Evolutionary conservation across 2,113 vertebrate species (phyloP), one percentile per base, ranked within the genome.

Genomic region (Lichenostomus cassidix): DNA sequence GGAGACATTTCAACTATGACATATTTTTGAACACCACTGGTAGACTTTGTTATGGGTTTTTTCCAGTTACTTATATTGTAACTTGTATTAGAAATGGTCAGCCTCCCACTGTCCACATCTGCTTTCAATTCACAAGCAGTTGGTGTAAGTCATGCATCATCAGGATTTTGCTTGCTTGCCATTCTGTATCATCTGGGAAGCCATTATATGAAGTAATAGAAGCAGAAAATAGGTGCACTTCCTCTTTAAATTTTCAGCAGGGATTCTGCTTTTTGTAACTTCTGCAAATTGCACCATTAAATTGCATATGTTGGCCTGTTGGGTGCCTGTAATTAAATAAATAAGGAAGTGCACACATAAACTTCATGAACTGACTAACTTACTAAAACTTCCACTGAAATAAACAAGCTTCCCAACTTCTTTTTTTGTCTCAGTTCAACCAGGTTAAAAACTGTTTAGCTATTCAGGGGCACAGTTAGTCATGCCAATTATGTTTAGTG

Each of bases 41-140:
- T 73, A 83, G 67, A 71, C 8, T 69, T 76, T 42, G 33, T 22
- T 15, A 35, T 18, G n/a, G 33, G 9, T 46, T n/a, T 55, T 64
- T 80, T 84, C 35, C 33, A 76, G 23, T 79, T 95, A 69, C 49
- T 86, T 87, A 42, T 65, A 64, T 55, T 73, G 42, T 89, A 71
- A 87, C 70, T 76, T 62, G 21, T 27, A 27, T 96, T 89, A 95
- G 93, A 83, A 79, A 94, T n/a, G 59, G 63, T 64, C 63, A 94
- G 47, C 83, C 95, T 95, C 96, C 95, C 67, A 97, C 94, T 65
- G 84, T 75, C 96, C 94, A 88, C 95, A 98, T 97, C 93, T 98
- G 95, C 81, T 97, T 96, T 95, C 86, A 96, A 80, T 96, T 97
- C 89, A 87, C 35, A 70, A 96, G 71, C 96, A 97, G 91, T 97